Percentiles rank a stretch among this genome's conserved stretches.
Conservation (phyloP, 2,888 invertebrate genomes). For the Matsumyia berberina region DNA sequence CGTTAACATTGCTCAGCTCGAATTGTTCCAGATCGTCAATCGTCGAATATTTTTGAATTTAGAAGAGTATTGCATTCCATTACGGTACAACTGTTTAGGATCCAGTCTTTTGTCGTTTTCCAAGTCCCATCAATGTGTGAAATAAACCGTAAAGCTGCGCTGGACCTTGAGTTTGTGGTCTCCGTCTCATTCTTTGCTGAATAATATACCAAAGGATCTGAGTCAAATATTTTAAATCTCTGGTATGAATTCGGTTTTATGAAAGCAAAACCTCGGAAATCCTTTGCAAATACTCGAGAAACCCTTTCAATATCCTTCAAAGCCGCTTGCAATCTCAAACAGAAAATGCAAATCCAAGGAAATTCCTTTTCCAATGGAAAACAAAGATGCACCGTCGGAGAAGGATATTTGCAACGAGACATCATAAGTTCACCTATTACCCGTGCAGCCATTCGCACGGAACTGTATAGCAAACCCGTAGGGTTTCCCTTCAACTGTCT, state of each 20-base stretch:
- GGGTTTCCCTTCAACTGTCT: slow-evolving; percentile 58
- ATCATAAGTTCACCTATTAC: slow-evolving; percentile 54
- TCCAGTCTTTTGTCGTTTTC: too few species aligned
- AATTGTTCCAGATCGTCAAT: too few species aligned
- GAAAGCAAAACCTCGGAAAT: slow-evolving; percentile 8
- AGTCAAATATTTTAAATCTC: background rate
- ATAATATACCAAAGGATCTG: too few species aligned
- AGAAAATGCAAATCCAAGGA: slow-evolving; percentile 42
- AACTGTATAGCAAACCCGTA: slow-evolving; percentile 43
- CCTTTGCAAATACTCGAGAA: slow-evolving; percentile 10
- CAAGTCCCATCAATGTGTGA: too few species aligned
- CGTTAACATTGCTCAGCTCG: too few species aligned
- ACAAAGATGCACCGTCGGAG: slow-evolving; percentile 17
- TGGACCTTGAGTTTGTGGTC: too few species aligned
- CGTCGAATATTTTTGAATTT: too few species aligned
- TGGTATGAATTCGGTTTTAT: background rate
- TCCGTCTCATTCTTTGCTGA: too few species aligned
- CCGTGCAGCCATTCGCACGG: slow-evolving; percentile 7
- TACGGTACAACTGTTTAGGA: too few species aligned
- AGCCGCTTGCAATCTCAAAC: slow-evolving; percentile 5
- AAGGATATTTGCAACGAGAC: slow-evolving; percentile 36
- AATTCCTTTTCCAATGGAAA: slow-evolving; percentile 17
- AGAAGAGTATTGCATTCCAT: too few species aligned
- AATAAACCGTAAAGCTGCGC: too few species aligned
- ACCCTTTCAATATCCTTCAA: slow-evolving; percentile 23